A percentile compares a stretch with the other conserved stretches of the same genome.
Conservation (phyloP, 2,113 vertebrate genomes). For the Rissa tridactyla region DNA sequence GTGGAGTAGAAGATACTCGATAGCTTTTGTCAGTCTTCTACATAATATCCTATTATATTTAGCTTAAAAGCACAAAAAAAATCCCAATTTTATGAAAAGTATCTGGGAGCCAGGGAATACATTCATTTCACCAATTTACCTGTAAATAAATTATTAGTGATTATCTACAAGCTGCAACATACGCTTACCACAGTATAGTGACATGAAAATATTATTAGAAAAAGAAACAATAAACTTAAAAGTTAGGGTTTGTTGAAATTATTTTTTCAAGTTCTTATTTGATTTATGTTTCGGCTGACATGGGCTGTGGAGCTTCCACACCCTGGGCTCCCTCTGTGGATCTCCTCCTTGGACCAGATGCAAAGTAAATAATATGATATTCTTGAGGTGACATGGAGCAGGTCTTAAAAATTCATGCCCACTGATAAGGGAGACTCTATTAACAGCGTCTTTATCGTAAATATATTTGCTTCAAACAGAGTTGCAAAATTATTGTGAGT, state of each 20-base stretch:
- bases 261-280: background rate
- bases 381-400: background rate
- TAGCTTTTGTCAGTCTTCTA: background rate
- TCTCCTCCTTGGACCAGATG: background rate
- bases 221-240: background rate
- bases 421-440: background rate
- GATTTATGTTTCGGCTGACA: background rate
- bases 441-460: background rate
- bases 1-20: background rate
- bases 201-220: background rate
- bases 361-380: background rate
- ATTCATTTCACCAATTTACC: background rate
- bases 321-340: fast-evolving
- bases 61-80: background rate
- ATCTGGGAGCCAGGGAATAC: background rate
- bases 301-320: background rate
- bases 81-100: background rate
- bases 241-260: fast-evolving
- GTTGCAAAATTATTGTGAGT: background rate
- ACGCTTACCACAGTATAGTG: background rate
- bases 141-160: background rate
- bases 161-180: background rate
- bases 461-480: background rate
- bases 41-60: background rate
- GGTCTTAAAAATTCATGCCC: background rate